Evolutionary conservation across 2,113 vertebrate species (phyloP).

Genomic region (Pholis gunnellus): DNA sequence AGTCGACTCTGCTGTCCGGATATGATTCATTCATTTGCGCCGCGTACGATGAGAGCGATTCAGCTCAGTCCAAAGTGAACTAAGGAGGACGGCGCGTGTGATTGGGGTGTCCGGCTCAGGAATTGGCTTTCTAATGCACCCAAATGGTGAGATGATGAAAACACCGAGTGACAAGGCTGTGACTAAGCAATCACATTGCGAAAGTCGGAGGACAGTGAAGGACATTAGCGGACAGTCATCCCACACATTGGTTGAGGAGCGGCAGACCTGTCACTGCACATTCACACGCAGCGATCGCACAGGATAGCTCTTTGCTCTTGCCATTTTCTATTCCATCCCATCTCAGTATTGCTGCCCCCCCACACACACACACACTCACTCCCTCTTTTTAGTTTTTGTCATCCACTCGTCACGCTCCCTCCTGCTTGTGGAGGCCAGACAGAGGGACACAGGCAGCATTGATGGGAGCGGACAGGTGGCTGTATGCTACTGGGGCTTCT

Average conservation of each 20-base stretch:
- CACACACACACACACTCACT: not conserved
- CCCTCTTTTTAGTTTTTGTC: slow-evolving; percentile 59
- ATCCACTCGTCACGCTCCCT: slow-evolving; percentile 63
- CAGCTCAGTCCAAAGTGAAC: slow-evolving; percentile 3
- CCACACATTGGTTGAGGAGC: slow-evolving; percentile 56
- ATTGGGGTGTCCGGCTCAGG: slow-evolving; percentile 26
- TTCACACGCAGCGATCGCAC: slow-evolving; percentile 64
- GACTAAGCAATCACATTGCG: slow-evolving; percentile 70
- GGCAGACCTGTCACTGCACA: slow-evolving; percentile 71
- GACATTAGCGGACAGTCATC: slow-evolving; percentile 75
- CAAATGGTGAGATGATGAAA: slow-evolving; percentile 67
- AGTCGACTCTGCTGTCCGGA: slow-evolving; percentile 15
- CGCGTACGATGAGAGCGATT: slow-evolving; percentile 5
- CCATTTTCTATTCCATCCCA: slow-evolving; percentile 53
- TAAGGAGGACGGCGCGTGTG: slow-evolving; percentile 19
- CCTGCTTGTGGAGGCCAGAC: slow-evolving; percentile 64
- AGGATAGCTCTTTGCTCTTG: slow-evolving; percentile 50
- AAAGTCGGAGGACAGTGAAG: slow-evolving; percentile 62
- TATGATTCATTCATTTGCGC: slow-evolving; percentile 27
- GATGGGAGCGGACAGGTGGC: slow-evolving; percentile 75
- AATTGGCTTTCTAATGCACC: slow-evolving; percentile 56
- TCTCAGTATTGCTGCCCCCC: slow-evolving; percentile 32
- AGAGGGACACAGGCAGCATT: slow-evolving; percentile 53
- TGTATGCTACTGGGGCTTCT: slow-evolving; percentile 48
- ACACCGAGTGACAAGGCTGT: slow-evolving; percentile 71